A percentile compares a stretch with the other conserved stretches of the same genome.
Conservation (phyloP, 2,888 invertebrate species). For the Netelia virgata region DNA sequence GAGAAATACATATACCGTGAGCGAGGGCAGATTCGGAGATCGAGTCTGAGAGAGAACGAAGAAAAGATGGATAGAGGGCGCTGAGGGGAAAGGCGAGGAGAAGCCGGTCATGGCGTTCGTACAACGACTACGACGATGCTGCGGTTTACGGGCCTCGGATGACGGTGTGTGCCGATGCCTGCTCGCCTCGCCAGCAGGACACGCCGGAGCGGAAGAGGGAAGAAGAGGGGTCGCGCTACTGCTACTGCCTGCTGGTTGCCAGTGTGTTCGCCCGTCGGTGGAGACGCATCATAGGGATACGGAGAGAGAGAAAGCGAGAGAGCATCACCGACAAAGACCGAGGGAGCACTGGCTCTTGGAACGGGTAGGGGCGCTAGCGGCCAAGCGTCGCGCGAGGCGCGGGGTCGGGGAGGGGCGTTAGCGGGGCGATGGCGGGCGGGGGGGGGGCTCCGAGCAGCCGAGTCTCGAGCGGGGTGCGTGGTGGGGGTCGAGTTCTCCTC, state of each 20-base stretch:
- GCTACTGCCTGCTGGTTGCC: constrained; percentile 49
- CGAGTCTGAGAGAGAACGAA: constrained; percentile 48
- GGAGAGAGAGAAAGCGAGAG: constrained; percentile 15
- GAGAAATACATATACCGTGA: constrained; percentile 43
- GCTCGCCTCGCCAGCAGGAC: constrained; percentile 66
- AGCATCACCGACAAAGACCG: constrained; percentile 54
- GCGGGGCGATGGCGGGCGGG: constrained; percentile 30
- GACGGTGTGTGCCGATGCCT: constrained; percentile 21
- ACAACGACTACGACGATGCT: constrained; percentile 62
- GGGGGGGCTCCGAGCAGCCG: constrained; percentile 55
- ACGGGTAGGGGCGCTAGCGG: constrained; percentile 40
- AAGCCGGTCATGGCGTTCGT: constrained; percentile 68
- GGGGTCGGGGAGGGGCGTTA: constrained; percentile 10
- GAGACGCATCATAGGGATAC: constrained; percentile 34
- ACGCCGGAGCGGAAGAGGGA: constrained; percentile 59
- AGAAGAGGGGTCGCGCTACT: constrained; percentile 57
- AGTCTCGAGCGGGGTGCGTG: constrained; percentile 56
- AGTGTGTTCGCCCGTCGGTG: constrained; percentile 22
- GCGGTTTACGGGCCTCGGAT: constrained; percentile 64
- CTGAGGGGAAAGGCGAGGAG: constrained; percentile 64
- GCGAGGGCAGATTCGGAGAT: constrained; percentile 60
- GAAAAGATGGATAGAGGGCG: constrained; percentile 23
- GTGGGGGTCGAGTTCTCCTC: constrained; percentile 74
- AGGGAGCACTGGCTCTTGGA: constrained; percentile 53
- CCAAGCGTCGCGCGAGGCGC: constrained; percentile 36